Conservation (phyloP, 2,888 invertebrate genomes). For the Andrena flavipes region DNA sequence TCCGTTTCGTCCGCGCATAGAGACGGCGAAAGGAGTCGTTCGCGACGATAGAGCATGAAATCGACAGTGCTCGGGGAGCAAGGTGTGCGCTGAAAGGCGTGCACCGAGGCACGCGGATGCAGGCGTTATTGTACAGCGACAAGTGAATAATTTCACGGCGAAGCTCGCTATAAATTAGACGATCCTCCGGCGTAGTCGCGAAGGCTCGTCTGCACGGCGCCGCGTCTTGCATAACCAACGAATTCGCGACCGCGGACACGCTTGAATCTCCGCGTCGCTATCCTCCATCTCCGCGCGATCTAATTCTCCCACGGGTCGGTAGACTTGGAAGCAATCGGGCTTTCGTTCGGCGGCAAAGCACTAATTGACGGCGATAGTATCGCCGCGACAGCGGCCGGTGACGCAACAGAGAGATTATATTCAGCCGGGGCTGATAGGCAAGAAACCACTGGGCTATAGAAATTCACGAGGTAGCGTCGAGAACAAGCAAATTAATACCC, state of each 20-base stretch:
- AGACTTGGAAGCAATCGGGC: not conserved
- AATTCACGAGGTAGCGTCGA: constrained; percentile 55
- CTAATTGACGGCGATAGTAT: constrained; percentile 24
- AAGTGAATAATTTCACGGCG: constrained; percentile 74
- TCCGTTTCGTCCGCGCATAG: too few species aligned
- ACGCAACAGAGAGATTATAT: constrained; percentile 16
- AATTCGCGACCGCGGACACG: constrained; percentile 29
- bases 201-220: constrained; percentile 70
- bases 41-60: constrained; percentile 21
- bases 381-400: not conserved
- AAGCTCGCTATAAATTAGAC: constrained; percentile 74
- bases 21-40: too few species aligned
- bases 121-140: constrained; percentile 69
- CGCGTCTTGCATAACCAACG: constrained; percentile 50
- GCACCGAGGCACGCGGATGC: constrained; percentile 16
- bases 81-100: constrained; percentile 11
- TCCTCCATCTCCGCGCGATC: not conserved
- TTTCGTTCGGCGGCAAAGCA: not conserved
- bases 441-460: constrained; percentile 45
- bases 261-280: not conserved
- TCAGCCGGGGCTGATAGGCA: constrained; percentile 18
- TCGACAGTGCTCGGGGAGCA: not conserved
- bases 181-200: constrained; percentile 45
- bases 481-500: constrained; percentile 55
- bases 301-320: not conserved